phyloP scores from a whole-genome alignment of 2,113 vertebrate species.

The Colinus virginianus region DNA sequence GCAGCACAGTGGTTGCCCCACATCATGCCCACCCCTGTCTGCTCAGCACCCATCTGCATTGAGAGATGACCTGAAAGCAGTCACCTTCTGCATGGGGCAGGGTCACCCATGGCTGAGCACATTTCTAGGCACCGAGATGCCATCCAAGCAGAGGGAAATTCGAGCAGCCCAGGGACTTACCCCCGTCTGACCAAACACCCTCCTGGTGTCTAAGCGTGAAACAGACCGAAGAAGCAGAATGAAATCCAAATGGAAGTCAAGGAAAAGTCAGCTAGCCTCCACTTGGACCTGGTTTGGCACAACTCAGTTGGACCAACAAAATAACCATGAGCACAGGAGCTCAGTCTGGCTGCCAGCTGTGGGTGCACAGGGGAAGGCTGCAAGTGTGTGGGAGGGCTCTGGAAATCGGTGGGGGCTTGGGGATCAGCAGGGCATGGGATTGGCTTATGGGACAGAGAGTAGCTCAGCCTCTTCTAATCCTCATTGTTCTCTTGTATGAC shows the following conservation, averaged over 20 bases:
- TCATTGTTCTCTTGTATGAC: conserved; percentile 28
- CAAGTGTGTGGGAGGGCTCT: not conserved
- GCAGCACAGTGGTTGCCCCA: not conserved
- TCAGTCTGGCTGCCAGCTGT: not conserved
- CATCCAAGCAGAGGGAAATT: not conserved
- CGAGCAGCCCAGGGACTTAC: not conserved
- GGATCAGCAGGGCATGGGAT: not conserved
- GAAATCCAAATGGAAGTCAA: not conserved
- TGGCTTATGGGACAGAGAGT: not conserved
- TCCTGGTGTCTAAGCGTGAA: not conserved
- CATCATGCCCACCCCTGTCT: rapidly evolving
- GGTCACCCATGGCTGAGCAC: not conserved
- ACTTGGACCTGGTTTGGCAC: not conserved
- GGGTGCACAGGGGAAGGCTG: not conserved
- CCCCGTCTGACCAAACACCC: not conserved
- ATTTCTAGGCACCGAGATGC: not conserved
- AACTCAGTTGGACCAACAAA: not conserved
- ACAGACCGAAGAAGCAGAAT: not conserved
- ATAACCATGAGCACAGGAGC: not conserved
- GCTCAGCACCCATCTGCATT: not conserved
- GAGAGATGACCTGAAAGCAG: not conserved
- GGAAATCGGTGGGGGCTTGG: not conserved
- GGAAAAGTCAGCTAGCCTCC: not conserved
- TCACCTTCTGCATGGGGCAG: not conserved
- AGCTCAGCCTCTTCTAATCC: conserved; percentile 12